Evolutionary conservation across 2,113 vertebrate genomes (phyloP).

Genomic region (Lamprologus tigripictilis): DNA sequence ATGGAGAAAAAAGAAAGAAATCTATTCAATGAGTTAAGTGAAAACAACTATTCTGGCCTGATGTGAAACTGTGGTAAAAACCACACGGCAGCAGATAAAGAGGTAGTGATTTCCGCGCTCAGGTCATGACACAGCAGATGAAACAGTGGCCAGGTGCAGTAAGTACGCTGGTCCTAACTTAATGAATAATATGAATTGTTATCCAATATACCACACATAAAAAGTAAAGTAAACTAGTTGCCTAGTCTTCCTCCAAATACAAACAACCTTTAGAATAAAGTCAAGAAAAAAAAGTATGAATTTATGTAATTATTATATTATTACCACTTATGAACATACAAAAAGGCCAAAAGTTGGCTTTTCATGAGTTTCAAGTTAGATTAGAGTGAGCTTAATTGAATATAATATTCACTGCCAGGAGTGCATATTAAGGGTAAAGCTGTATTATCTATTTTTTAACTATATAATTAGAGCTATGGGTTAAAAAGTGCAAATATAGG

Average conservation of each 20-base stretch:
- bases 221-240: not conserved
- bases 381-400: not conserved
- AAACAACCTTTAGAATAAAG: not conserved
- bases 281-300: not conserved
- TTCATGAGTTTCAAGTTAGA: not conserved
- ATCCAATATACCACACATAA: not conserved
- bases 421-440: not conserved
- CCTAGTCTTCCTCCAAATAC: not conserved
- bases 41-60: not conserved
- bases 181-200: not conserved
- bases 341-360: not conserved
- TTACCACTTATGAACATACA: not conserved
- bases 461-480: not conserved
- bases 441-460: not conserved
- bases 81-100: not conserved
- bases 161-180: not conserved
- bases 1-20: not conserved
- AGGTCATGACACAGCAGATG: not conserved
- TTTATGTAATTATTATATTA: not conserved
- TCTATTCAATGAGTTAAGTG: not conserved
- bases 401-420: not conserved
- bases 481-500: not conserved
- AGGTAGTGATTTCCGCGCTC: not conserved
- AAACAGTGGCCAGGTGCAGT: not conserved
- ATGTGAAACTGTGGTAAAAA: not conserved